Base-by-base conservation (phyloP, 2,113 vertebrate species). In the Tamias sibiricus region DNA sequence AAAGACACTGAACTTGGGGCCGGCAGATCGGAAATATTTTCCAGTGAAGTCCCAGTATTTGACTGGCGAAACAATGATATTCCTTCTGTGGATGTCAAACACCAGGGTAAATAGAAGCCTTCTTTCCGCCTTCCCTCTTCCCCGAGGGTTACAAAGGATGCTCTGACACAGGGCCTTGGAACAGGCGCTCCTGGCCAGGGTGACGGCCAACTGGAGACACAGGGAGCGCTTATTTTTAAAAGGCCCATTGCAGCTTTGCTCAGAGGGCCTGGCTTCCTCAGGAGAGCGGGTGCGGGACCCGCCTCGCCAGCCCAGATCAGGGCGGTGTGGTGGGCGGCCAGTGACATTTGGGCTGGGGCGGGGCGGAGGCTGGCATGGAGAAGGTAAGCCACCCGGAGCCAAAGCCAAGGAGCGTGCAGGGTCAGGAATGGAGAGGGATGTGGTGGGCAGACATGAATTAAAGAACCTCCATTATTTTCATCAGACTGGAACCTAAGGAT, bases 1-100 rank as follows among this genome's bases (percentile, higher is more conserved):
- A 95, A 94, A 97, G 95, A 77, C 40, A 4, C 92, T 54, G 72
- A 87, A 59, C 93, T 95, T 95, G 68, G 91, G 95, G 85, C 76
- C 91, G n/a, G 95, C 90, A 95, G 97, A 97, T 0, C 30, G 95
- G 98, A 98, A 98, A 98, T 98, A 96, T 96, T 98, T 98, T 97
- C 98, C 98, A 98, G 82, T 1, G 44, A 87, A 98, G 96, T 94
- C 97, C 96, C 91, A 20, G 97, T 71, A 87, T 97, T 98, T 94
- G 96, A 96, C 91, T 94, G 96, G 90, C 89, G 90, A 94, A 97
- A 97, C 95, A 98, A 95, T 64, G 97, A 98, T 90, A 91, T 80
- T 97, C 95, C 88, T 97, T 97, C 79, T 90, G 49, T 91, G 94
- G 30, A 47, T 42, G 81, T 95, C 79, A 62, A 97, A 97, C 96